These are phyloP conservation scores for Pheosia gnoma DNA, from an alignment of 2,888 invertebrate species.

Conservation along the genomic window DNA sequence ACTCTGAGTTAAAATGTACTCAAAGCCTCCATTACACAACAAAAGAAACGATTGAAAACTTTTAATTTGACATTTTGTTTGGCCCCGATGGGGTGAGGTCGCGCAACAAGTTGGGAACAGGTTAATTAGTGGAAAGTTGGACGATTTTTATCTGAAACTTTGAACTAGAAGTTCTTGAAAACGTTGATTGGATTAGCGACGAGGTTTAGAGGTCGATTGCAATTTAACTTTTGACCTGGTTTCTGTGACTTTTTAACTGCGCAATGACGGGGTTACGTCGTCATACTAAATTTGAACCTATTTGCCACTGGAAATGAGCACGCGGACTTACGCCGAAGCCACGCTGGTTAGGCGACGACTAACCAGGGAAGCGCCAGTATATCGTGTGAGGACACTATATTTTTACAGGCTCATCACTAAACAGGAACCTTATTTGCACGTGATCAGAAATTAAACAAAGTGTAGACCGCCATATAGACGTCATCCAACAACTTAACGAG, in stretches of 20 bases:
- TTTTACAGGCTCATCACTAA: too few relatives aligned
- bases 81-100: conserved; percentile 29
- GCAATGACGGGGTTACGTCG: neutral
- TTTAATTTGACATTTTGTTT: conserved; percentile 37
- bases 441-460: too few relatives aligned
- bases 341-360: too few relatives aligned
- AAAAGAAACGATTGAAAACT: conserved; percentile 25
- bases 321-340: too few relatives aligned
- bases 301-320: too few relatives aligned
- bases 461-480: too few relatives aligned
- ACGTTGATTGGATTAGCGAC: conserved; percentile 1
- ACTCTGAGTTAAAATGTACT: neutral
- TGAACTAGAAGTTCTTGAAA: conserved; percentile 1
- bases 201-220: neutral
- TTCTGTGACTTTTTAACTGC: neutral
- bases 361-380: too few relatives aligned
- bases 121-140: conserved; percentile 38
- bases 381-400: too few relatives aligned
- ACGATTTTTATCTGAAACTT: neutral
- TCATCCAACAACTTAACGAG: too few relatives aligned
- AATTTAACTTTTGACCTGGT: neutral
- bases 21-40: neutral
- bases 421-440: too few relatives aligned
- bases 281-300: too few relatives aligned
- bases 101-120: conserved; percentile 39